Evolutionary conservation across 1,140 invertebrate genomes (phyloP).

Genomic region (Reticulitermes speratus): DNA sequence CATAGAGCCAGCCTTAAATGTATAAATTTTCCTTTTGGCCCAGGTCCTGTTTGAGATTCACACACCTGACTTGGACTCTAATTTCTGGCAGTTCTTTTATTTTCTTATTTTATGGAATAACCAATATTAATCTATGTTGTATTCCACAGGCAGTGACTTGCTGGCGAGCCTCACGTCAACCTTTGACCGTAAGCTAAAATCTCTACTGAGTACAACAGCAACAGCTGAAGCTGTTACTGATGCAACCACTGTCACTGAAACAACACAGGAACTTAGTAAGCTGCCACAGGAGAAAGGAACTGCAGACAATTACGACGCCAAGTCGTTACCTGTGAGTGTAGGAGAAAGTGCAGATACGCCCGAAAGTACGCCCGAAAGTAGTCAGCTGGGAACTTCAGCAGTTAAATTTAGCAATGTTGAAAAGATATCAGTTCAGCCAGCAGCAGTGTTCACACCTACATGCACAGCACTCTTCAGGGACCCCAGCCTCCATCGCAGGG

Average conservation of each 20-base stretch:
- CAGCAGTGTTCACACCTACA: background rate
- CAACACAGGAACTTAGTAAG: background rate
- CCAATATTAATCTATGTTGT: background rate
- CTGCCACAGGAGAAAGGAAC: background rate
- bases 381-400: conserved; percentile 21
- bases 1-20: too few relatives aligned
- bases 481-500: conserved; percentile 39
- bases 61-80: too few relatives aligned
- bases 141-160: conserved; percentile 60
- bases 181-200: conserved; percentile 71
- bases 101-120: background rate
- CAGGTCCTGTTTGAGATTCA: too few relatives aligned
- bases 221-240: conserved; percentile 39
- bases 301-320: background rate
- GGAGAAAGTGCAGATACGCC: background rate
- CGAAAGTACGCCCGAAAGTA: conserved; percentile 32
- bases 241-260: background rate
- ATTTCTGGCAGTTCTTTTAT: background rate
- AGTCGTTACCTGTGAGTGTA: background rate
- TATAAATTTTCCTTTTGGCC: too few relatives aligned
- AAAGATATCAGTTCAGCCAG: background rate
- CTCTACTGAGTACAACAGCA: conserved; percentile 51
- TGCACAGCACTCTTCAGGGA: conserved; percentile 36
- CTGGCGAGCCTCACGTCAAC: conserved; percentile 69
- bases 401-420: background rate